These are phyloP conservation scores for Rhegmatorhina hoffmannsi DNA, from an alignment of 2,113 vertebrate genomes.

Conservation along the genomic window DNA sequence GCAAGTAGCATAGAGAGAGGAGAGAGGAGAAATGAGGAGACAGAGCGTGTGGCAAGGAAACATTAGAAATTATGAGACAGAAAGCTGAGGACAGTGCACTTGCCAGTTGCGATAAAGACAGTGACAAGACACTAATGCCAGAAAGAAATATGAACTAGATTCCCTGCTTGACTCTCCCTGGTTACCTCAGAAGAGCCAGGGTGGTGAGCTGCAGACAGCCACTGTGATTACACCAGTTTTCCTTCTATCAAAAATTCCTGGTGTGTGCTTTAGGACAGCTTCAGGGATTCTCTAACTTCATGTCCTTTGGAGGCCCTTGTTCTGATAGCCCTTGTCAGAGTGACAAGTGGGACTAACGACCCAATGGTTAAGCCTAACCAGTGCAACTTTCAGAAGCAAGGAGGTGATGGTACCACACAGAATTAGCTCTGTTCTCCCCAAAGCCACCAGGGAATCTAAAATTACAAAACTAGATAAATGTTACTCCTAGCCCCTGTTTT, in stretches of 20 bases:
- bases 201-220: not conserved
- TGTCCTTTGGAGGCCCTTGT: not conserved
- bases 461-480: not conserved
- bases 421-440: not conserved
- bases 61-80: not conserved
- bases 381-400: not conserved
- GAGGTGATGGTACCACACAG: accelerated
- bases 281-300: not conserved
- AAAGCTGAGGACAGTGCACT: not conserved
- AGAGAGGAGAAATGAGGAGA: not conserved
- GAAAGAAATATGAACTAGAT: not conserved
- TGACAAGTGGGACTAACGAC: not conserved
- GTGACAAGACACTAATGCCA: not conserved
- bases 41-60: not conserved
- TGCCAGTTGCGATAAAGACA: not conserved
- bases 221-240: not conserved
- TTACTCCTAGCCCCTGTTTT: not conserved
- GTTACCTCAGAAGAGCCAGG: not conserved
- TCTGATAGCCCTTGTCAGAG: not conserved
- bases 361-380: not conserved
- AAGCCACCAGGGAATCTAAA: not conserved
- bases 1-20: not conserved
- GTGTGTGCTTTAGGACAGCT: not conserved
- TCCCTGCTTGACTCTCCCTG: not conserved
- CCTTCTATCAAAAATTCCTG: not conserved